These are phyloP conservation scores for Garra rufa DNA, from an alignment of 2,113 vertebrate species.

Conservation along the genomic window DNA sequence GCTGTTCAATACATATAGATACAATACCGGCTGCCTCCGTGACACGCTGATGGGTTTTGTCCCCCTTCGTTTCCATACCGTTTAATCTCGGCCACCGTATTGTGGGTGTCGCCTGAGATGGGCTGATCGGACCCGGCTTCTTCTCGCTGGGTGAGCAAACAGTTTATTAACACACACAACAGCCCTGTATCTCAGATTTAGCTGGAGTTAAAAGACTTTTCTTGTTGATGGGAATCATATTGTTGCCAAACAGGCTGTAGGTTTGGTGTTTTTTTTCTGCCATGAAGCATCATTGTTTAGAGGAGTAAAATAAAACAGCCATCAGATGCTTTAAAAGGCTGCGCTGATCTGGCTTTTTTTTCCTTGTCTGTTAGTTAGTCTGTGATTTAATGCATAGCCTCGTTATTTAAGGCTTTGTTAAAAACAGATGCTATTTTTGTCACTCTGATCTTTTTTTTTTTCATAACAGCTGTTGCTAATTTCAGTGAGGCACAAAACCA, in stretches of 20 bases:
- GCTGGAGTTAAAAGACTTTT: constrained; percentile 28
- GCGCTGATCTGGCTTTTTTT: not conserved
- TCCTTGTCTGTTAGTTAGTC: not conserved
- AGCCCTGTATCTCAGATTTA: constrained; percentile 24
- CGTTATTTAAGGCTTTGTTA: not conserved
- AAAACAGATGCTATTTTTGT: constrained; percentile 11
- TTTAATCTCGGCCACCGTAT: constrained; percentile 74
- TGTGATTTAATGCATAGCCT: not conserved
- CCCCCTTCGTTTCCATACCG: constrained; percentile 76
- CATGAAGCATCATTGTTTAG: not conserved
- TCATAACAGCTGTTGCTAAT: constrained; percentile 19
- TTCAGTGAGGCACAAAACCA: not conserved
- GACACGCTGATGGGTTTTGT: constrained; percentile 80
- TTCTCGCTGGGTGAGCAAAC: constrained; percentile 20
- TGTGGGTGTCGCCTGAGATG: constrained; percentile 62
- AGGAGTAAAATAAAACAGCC: not conserved
- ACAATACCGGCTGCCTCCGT: constrained; percentile 78
- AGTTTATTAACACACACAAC: constrained; percentile 49
- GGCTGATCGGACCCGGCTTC: constrained; percentile 58
- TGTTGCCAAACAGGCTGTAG: not conserved
- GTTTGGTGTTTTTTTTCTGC: not conserved
- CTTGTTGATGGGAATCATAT: not conserved
- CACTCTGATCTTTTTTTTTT: not conserved
- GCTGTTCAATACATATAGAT: constrained; percentile 83
- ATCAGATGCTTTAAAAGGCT: not conserved